Evolutionary conservation across 2,113 vertebrate genomes (phyloP), one percentile per base, ranked within the genome.

Genomic region (Salvelinus namaycush): DNA sequence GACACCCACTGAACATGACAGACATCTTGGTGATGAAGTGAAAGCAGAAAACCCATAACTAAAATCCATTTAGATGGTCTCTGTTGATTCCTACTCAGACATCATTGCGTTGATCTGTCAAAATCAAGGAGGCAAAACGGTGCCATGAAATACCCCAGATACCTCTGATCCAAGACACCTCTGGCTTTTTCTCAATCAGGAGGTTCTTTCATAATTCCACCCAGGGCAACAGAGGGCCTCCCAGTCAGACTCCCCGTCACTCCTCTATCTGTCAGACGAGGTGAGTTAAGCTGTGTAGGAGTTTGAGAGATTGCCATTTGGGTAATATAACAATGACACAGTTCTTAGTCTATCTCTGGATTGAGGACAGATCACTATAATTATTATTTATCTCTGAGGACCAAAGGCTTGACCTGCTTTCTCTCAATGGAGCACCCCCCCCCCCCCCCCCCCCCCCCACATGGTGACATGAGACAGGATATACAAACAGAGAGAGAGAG

Each of bases 301-400:
- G 80, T 87, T 85, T 84, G 78, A 59, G 49, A 14, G 78, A 81
- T 83, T 68, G 76, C 84, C 87, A 90, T 89, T 89, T 84, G 88
- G 91, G 87, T 87, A 91, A 91, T 92, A 80, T 89, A 85, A 90
- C 87, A 90, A 91, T 92, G 93, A 93, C 93, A 93, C 90, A 93
- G 92, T 92, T 94, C 87, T 81, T 77, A 62, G 85, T 92, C 93
- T 93, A 93, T 94, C 93, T 93, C 89, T 93, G 93, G 90, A 93
- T 93, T 82, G 84, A 93, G 93, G 93, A 92, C 93, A 87, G 86
- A 87, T 81, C 83, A 88, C 92, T 93, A 92, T 93, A 93, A 94
- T 93, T 92, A 91, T 84, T 92, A 86, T 92, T 90, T 87, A 90
- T 93, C 93, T 93, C 92, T 80, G 22, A 83, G 92, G 92, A 86